Evolutionary conservation across 1,140 invertebrate genomes (phyloP).

Genomic region (Oryctes rhinoceros): DNA sequence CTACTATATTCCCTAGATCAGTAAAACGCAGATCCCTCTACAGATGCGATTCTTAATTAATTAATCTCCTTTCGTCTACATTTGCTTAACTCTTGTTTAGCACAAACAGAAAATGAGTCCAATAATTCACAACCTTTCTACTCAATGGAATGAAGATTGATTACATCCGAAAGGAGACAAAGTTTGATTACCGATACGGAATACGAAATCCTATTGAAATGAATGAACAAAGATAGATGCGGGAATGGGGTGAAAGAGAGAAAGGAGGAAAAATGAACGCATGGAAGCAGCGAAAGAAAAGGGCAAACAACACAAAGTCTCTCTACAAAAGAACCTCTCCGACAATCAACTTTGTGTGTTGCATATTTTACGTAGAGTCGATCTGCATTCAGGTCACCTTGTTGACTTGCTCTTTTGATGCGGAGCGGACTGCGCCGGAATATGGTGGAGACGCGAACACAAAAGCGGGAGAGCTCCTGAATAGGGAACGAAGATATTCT

Average conservation of each 20-base stretch:
- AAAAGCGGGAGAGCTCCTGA: constrained; percentile 45
- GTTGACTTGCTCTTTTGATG: constrained; percentile 51
- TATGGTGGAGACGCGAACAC: constrained; percentile 38
- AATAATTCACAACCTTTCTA: constrained; percentile 31
- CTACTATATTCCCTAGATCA: too few species aligned
- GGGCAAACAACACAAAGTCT: constrained; percentile 42
- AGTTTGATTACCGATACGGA: constrained; percentile 38
- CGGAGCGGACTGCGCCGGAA: constrained; percentile 40
- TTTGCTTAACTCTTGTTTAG: neutral
- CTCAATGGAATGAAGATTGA: constrained; percentile 42
- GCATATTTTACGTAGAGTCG: constrained; percentile 49
- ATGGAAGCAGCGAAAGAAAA: constrained; percentile 40
- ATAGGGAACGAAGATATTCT: constrained; percentile 40
- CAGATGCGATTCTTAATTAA: too few species aligned
- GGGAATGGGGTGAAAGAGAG: constrained; percentile 17
- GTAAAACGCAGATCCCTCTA: too few species aligned
- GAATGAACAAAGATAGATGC: constrained; percentile 38
- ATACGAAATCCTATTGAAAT: constrained; percentile 42
- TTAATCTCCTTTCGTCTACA: too few species aligned
- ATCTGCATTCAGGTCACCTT: constrained; percentile 51
- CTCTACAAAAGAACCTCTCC: constrained; percentile 45
- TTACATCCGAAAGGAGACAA: constrained; percentile 28
- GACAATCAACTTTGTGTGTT: constrained; percentile 46
- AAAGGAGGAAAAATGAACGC: constrained; percentile 12
- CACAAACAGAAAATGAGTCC: neutral